Evolutionary conservation across 92 coral and sea anemone genomes (phyloP).

Genomic region (Micromussa lordhowensis): DNA sequence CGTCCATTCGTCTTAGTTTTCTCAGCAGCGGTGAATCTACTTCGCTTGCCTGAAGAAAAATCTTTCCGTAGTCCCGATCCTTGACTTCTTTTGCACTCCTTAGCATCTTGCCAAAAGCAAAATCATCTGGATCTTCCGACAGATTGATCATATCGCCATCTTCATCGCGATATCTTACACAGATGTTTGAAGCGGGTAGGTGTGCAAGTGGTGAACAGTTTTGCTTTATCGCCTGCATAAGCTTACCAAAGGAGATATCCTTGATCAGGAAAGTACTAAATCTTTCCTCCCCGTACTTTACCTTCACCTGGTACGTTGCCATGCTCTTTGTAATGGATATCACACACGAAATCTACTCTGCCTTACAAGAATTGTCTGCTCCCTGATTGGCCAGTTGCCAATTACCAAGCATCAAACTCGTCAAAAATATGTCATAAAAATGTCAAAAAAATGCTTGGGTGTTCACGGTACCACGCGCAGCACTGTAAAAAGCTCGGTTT

Average conservation of each 20-base stretch:
- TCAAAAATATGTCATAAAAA: too few relatives aligned
- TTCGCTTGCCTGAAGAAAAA: too few relatives aligned
- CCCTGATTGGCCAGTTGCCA: too few relatives aligned
- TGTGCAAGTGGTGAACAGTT: conserved; percentile 41
- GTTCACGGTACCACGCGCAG: too few relatives aligned
- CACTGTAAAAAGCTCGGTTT: background rate
- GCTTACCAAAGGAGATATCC: too few relatives aligned
- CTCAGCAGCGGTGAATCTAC: too few relatives aligned
- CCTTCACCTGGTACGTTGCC: too few relatives aligned
- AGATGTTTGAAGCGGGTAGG: conserved; percentile 32
- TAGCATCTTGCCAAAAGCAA: conserved; percentile 47
- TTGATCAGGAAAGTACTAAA: conserved; percentile 44
- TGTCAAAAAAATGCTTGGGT: too few relatives aligned
- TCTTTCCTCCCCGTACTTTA: conserved; percentile 10
- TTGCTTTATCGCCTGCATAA: conserved; percentile 14
- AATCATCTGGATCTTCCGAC: too few relatives aligned
- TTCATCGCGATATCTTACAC: conserved; percentile 42
- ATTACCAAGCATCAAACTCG: too few relatives aligned
- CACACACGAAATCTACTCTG: conserved; percentile 4
- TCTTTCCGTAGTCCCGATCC: conserved; percentile 46
- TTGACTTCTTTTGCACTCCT: conserved; percentile 55
- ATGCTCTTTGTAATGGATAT: background rate
- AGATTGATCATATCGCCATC: conserved; percentile 58
- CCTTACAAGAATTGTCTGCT: conserved; percentile 26
- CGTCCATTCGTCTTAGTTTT: too few relatives aligned